Base-by-base conservation (phyloP, 2,888 invertebrate genomes). In the Synanthedon tipuliformis region DNA sequence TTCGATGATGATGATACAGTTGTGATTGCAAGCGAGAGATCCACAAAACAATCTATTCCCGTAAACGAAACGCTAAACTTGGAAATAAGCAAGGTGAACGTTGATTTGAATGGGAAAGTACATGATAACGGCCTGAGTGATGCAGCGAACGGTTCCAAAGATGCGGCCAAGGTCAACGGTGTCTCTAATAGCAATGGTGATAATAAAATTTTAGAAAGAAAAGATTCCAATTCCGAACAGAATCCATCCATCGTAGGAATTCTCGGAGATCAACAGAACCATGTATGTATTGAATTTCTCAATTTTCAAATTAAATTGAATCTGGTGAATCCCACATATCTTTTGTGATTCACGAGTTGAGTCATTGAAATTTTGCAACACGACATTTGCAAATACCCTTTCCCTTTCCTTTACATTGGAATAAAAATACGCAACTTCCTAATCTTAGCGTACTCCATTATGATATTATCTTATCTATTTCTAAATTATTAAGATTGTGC, bases 211-310 rank as follows among this genome's bases (percentile, higher is more conserved):
- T 18, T 68, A 11, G 79, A 79, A 53, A 69, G 78, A 51, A 67
- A 79, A 55, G 82, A 82, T 60, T 78, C 81, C n/a, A 79, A 82
- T 55, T 74, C 78, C 49, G 82, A 82, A 45, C 81, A 81, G 57
- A 85, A 78, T 60, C 78, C 83, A 51, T 87, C 84, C 52, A 88
- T 89, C 59, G 84, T 89, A 51, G 88, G 88, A 54, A 88, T 88
- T 63, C 77, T 89, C 41, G 89, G 88, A 54, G 87, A 82, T 59
- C 88, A 87, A 63, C 87, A 88, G 53, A 82, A 78, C 64, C 80
- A 89, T 75, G 89, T 89, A 87, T 57, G 89, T 84, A 76, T 61
- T 52, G 13, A 50, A 10, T 10, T 49, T 49, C 16, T 45, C 13
- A 45, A 45, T 15, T 12, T 45, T 45, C 8, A 45, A 13, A 45